Percentiles rank a stretch among this genome's conserved stretches.
These are phyloP conservation scores for Drosophila kepulauana DNA, from an alignment of 1,140 invertebrate genomes.

Conservation along the genomic window DNA sequence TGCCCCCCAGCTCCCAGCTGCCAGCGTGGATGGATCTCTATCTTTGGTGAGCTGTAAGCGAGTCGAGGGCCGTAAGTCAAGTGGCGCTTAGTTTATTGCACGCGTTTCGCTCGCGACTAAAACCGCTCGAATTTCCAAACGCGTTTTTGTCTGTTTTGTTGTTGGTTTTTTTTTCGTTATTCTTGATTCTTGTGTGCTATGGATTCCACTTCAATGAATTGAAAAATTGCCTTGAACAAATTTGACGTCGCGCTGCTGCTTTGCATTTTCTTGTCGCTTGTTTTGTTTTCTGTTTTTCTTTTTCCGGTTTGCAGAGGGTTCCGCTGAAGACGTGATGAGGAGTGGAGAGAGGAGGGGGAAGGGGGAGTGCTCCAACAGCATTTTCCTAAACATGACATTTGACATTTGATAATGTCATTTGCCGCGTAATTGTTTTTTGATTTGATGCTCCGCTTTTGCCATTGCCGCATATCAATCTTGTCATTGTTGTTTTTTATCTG, in stretches of 20 bases:
- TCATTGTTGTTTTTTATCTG: slow-evolving; percentile 54
- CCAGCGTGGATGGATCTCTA: slow-evolving; percentile 20
- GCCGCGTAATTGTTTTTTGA: slow-evolving; percentile 83
- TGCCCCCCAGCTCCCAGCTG: neutral
- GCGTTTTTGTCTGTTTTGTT: slow-evolving; percentile 15
- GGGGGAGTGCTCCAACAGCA: slow-evolving; percentile 21
- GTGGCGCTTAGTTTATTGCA: slow-evolving; percentile 65
- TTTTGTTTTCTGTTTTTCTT: slow-evolving; percentile 15
- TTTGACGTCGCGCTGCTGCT: slow-evolving; percentile 68
- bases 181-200: slow-evolving; percentile 53
- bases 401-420: slow-evolving; percentile 83
- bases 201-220: slow-evolving; percentile 83
- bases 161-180: slow-evolving; percentile 16
- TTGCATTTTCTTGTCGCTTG: slow-evolving; percentile 62
- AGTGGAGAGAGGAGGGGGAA: neutral
- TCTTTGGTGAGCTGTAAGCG: slow-evolving; percentile 22
- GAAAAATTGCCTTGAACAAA: slow-evolving; percentile 82
- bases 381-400: slow-evolving; percentile 76
- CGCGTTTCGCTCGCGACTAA: slow-evolving; percentile 50
- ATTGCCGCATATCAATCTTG: slow-evolving; percentile 26
- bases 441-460: slow-evolving; percentile 62
- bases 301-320: slow-evolving; percentile 7
- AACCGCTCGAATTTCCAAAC: slow-evolving; percentile 37
- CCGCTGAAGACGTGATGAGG: neutral
- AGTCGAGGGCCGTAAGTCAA: slow-evolving; percentile 63